Base-by-base conservation (phyloP, 2,888 invertebrate species). In the Phengaris alcon region DNA sequence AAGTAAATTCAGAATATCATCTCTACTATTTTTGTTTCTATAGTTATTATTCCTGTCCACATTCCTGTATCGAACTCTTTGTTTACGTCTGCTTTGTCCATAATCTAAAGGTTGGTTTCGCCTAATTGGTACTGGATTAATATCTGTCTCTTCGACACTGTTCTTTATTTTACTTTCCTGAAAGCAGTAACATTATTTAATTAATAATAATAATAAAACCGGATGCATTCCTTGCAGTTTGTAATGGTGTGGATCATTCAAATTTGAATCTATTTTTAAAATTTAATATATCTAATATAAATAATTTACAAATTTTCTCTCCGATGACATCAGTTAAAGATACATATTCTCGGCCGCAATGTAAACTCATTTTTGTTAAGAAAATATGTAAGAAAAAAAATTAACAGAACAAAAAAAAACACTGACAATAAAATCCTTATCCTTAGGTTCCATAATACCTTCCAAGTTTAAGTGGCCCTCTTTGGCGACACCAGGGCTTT, bases 381-480 rank as follows among this genome's bases (percentile, higher is more conserved):
- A 35, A 35, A 3, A 35, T 35, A 35, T 35, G 35, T 35, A 35
- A 35, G 3, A 35, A 57, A 8, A 57, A 57, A 15, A 57, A n/a
- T 15, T 2, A 5, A n/a, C 2, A 1, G 57, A 0, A 22, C 22
- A 15, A 13, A 8, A 10, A 5, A 59, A 22, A 59, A 22, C 35
- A 64, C 64, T 64, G 2, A 64, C 64, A 64, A 64, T 64, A 44
- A 64, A 64, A 64, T 64, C 64, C 12, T 12, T 64, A 44, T 64
- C 64, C 3, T 44, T 6, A 35, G 55, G 55, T 6, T 2, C 5
- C 6, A 13, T 64, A 64, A 64, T 10, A 13, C 3, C 35, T 64
- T 64, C 64, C 64, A 44, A 12, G 22, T 35, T 22, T 8, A 10
- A 0, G 5, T 35, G 22, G 8, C 15, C 57, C 22, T 64, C 22